Evolutionary conservation across 2,797 vertebrate species (phyloP).

Genomic region (Gallinago stenura): DNA sequence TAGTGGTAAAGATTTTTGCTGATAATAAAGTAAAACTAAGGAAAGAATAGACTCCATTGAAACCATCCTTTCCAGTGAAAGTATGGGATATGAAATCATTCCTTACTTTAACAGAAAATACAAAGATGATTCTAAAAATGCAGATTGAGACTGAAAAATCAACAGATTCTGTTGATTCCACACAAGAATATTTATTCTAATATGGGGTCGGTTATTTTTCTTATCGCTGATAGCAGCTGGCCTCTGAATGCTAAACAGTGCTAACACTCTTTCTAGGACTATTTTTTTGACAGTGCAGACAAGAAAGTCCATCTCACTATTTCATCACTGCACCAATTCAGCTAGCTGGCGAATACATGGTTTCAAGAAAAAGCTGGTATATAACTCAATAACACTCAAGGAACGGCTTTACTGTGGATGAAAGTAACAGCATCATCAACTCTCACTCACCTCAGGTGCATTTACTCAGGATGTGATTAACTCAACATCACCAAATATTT

Average conservation of each 20-base stretch:
- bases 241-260: neutral
- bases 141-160: neutral
- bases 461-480: neutral
- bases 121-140: neutral
- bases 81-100: neutral
- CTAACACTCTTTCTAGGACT: neutral
- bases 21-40: neutral
- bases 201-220: neutral
- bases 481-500: neutral
- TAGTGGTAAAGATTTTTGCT: neutral
- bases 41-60: neutral
- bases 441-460: neutral
- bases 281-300: neutral
- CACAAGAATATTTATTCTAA: neutral
- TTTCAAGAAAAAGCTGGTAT: neutral
- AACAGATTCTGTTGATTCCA: neutral
- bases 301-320: neutral
- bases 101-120: neutral
- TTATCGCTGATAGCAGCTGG: neutral
- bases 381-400: neutral
- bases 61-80: neutral
- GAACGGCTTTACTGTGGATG: neutral
- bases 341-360: neutral
- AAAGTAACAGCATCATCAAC: neutral
- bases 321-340: neutral